A percentile compares a stretch with the other conserved stretches of the same genome.
Conservation (phyloP, 1,140 invertebrate genomes). For the Panagrolaimus sp. region DNA sequence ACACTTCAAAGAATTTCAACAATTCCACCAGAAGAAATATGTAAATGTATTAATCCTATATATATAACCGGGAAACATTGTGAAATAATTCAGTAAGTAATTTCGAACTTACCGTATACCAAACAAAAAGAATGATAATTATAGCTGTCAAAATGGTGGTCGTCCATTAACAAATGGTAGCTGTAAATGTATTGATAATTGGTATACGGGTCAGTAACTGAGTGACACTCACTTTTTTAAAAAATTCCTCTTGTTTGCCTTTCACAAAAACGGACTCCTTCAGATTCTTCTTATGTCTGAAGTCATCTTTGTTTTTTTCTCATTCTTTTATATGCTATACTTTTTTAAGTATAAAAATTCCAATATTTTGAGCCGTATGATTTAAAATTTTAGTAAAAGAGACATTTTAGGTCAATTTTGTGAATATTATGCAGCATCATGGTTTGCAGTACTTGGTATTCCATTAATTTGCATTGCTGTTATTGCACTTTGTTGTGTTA, state of each 20-base stretch:
- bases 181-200: slow-evolving; percentile 39
- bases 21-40: slow-evolving; percentile 4
- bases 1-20: slow-evolving; percentile 12
- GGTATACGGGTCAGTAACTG: too few relatives aligned
- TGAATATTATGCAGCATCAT: slow-evolving; percentile 45
- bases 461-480: slow-evolving; percentile 37
- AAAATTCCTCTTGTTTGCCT: too few relatives aligned
- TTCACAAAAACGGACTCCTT: too few relatives aligned
- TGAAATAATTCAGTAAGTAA: slow-evolving; percentile 40
- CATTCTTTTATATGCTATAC: too few relatives aligned
- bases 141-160: slow-evolving; percentile 22
- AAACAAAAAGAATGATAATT: neutral
- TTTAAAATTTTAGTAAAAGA: too few relatives aligned
- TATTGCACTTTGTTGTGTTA: slow-evolving; percentile 45
- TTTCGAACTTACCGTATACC: slow-evolving; percentile 11
- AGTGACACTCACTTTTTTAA: too few relatives aligned
- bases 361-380: too few relatives aligned
- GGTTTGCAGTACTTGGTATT: slow-evolving; percentile 40
- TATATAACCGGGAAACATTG: slow-evolving; percentile 46
- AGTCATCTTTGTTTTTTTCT: too few relatives aligned
- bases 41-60: slow-evolving; percentile 35
- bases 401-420: slow-evolving; percentile 51
- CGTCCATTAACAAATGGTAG: slow-evolving; percentile 21
- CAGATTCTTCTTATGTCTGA: too few relatives aligned
- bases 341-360: too few relatives aligned